A percentile compares a stretch with the other conserved stretches of the same genome.
Evolutionary conservation across 2,888 invertebrate species (phyloP).

Genomic region (Cordilura impudica): DNA sequence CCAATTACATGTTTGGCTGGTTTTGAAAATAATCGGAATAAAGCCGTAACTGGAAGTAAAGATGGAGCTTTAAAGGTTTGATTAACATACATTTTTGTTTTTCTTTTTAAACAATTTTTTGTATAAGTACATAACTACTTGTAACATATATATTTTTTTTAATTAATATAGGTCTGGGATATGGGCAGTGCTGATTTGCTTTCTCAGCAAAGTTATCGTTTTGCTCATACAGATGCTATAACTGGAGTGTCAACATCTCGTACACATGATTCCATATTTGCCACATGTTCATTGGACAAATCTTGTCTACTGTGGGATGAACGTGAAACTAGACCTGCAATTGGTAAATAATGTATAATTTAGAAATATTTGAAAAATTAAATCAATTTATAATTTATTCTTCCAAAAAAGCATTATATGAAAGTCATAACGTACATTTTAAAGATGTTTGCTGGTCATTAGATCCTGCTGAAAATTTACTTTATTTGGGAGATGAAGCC

Average conservation of each 20-base stretch:
- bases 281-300: slow-evolving; percentile 70
- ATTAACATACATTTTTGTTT: neutral
- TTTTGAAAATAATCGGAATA: slow-evolving; percentile 67
- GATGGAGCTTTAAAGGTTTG: slow-evolving; percentile 73
- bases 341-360: slow-evolving; percentile 63
- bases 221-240: slow-evolving; percentile 69
- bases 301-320: slow-evolving; percentile 71
- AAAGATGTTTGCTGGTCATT: slow-evolving; percentile 65
- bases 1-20: slow-evolving; percentile 72
- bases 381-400: neutral
- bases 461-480: slow-evolving; percentile 45
- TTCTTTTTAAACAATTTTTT: neutral
- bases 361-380: neutral
- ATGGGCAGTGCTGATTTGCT: slow-evolving; percentile 72
- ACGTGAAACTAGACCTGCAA: slow-evolving; percentile 69
- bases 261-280: slow-evolving; percentile 64
- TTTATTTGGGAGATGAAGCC: slow-evolving; percentile 67
- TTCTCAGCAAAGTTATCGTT: slow-evolving; percentile 64
- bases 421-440: slow-evolving; percentile 65
- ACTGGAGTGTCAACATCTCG: slow-evolving; percentile 67
- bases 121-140: neutral
- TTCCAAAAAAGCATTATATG: slow-evolving; percentile 59
- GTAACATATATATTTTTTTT: neutral
- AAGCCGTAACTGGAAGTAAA: slow-evolving; percentile 71
- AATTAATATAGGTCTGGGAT: slow-evolving; percentile 73